Base-by-base conservation (phyloP, 2,888 invertebrate species). In the Pheosia gnoma region DNA sequence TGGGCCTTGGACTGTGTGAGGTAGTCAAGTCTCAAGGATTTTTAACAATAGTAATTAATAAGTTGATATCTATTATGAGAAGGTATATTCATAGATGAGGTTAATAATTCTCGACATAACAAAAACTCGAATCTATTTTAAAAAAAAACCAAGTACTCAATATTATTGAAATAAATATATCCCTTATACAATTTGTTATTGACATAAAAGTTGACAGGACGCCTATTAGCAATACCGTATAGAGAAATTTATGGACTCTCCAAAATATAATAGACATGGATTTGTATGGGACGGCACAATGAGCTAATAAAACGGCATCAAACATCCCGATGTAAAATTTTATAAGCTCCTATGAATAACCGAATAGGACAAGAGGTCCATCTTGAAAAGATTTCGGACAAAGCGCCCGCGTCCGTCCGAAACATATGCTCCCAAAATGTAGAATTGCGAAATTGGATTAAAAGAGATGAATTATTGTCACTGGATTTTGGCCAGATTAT, bases 401-500 rank as follows among this genome's bases (percentile, higher is more conserved):
- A 93, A 84, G 62, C 84, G 59, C 77, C 79, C 81, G 75, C 80
- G 79, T 79, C 75, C 75, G 68, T 74, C 74, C 82, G 79, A 80
- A 85, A 86, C 91, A 90, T 91, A 90, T 91, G 91, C 10, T 55
- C 72, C 73, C 67, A 77, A 79, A 79, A 76, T 79, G 76, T 80
- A 85, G 86, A 87, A 87, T 90, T 82, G 82, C 84, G 74, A 90
- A 90, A 93, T 92, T 92, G 92, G 91, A 93, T 93, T 93, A 90
- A 78, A 79, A 75, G 62, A 68, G 63, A 69, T 45, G 77, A 72
- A 68, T 75, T 81, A 82, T 84, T 84, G 85, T 85, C 82, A 76
- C 75, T 61, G 70, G 74, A 83, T 81, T 87, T 80, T 82, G 87
- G 82, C 84, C 84, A 80, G 82, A 80, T 86, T 89, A 87, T 85